phyloP scores from a whole-genome alignment of 2,888 invertebrate species.

The Chymomyza amoena region DNA sequence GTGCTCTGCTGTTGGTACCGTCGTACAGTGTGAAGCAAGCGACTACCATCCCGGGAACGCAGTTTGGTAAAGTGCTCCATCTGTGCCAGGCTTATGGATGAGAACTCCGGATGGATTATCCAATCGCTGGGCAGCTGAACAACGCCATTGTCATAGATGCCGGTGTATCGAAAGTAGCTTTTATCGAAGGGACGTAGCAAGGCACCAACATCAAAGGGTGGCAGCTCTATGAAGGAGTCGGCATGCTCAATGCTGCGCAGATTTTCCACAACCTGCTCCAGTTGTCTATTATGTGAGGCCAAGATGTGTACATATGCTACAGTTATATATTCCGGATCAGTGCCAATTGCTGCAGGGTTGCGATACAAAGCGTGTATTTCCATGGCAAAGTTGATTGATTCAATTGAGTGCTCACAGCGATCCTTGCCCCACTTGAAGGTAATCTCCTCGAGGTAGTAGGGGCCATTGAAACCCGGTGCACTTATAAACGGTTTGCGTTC shows the following conservation, averaged over 20 bases:
- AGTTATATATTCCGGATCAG: constrained; percentile 22
- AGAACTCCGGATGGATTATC: constrained; percentile 23
- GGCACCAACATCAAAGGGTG: constrained; percentile 35
- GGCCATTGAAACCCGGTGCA: constrained; percentile 18
- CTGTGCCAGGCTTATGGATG: constrained; percentile 24
- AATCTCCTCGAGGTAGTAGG: constrained; percentile 48
- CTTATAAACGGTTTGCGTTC: constrained; percentile 26
- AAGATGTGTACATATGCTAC: constrained; percentile 41
- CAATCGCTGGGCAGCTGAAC: constrained; percentile 35
- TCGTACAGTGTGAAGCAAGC: no score
- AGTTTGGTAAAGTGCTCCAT: constrained; percentile 21
- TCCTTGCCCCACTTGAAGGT: constrained; percentile 57
- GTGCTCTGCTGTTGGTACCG: no score
- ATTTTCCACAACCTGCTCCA: constrained; percentile 23
- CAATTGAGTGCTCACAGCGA: constrained; percentile 47
- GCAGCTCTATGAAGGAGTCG: constrained; percentile 39
- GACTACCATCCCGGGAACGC: no score
- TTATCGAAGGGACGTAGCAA: constrained; percentile 33
- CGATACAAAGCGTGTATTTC: no score
- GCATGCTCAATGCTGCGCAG: constrained; percentile 15
- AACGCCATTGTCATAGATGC: constrained; percentile 49
- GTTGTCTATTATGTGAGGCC: background rate
- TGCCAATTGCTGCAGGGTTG: no score
- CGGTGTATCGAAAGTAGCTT: constrained; percentile 40
- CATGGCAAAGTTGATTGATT: no score